Conservation (phyloP, 2,888 invertebrate species). For the Miltochrista miniata region DNA sequence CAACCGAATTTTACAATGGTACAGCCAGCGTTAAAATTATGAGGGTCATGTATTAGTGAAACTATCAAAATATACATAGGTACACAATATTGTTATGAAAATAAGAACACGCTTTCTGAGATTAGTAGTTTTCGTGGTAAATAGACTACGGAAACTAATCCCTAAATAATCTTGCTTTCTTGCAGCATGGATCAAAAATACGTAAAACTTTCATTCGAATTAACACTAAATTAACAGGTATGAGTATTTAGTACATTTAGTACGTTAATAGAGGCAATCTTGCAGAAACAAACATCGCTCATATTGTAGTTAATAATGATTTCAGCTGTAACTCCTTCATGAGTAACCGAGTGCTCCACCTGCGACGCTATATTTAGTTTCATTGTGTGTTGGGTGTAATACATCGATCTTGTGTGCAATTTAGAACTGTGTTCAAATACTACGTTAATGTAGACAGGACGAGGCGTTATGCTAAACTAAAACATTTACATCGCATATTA, state of each 20-base stretch:
- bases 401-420: slow-evolving; percentile 61
- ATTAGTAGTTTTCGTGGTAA: not conserved
- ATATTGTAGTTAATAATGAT: slow-evolving; percentile 43
- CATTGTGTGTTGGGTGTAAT: slow-evolving; percentile 72
- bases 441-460: not conserved
- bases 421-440: slow-evolving; percentile 29
- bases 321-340: slow-evolving; percentile 54
- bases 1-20: slow-evolving; percentile 28
- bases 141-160: not conserved
- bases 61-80: not conserved
- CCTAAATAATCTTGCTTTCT: not conserved
- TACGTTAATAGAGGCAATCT: slow-evolving; percentile 11
- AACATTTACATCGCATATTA: slow-evolving; percentile 7
- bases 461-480: slow-evolving; percentile 6
- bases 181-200: not conserved
- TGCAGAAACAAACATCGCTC: slow-evolving; percentile 29
- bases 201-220: not conserved
- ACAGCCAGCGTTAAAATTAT: slow-evolving; percentile 25
- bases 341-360: slow-evolving; percentile 61
- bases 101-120: not conserved
- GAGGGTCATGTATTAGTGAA: slow-evolving; percentile 14
- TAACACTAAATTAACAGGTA: not conserved
- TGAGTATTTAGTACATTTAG: not conserved
- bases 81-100: not conserved
- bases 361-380: slow-evolving; percentile 76